phyloP scores from a whole-genome alignment of 2,888 invertebrate species.

The Mythimna albipuncta region DNA sequence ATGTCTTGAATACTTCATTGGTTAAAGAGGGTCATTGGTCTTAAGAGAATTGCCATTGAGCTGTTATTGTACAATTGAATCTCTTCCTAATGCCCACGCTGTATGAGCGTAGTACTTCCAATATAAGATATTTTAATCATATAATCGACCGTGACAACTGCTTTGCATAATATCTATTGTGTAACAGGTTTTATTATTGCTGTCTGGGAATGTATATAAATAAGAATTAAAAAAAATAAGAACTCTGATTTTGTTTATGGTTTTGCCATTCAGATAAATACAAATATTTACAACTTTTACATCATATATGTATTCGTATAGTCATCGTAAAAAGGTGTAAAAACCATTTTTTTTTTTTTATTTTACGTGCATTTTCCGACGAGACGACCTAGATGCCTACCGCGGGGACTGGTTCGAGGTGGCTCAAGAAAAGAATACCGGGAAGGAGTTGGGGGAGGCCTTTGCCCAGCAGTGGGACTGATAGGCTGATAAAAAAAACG shows the following conservation, averaged over 20 bases:
- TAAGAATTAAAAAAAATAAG: not conserved
- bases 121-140: conserved; percentile 22
- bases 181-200: not conserved
- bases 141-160: conserved; percentile 22
- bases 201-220: not conserved
- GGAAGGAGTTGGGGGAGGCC: too few relatives aligned
- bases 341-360: too few relatives aligned
- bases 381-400: too few relatives aligned
- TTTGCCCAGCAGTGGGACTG: too few relatives aligned
- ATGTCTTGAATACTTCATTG: conserved; percentile 5
- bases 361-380: too few relatives aligned
- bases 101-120: conserved; percentile 12
- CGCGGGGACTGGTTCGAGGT: too few relatives aligned
- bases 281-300: not conserved
- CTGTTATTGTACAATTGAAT: conserved; percentile 14
- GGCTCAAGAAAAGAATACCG: too few relatives aligned
- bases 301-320: too few relatives aligned
- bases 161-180: conserved; percentile 14
- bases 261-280: not conserved
- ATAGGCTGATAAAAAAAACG: too few relatives aligned
- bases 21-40: not conserved
- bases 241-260: not conserved
- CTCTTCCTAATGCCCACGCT: conserved; percentile 7
- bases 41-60: conserved; percentile 24
- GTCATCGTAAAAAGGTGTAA: too few relatives aligned